A percentile compares a stretch with the other conserved stretches of the same genome.
These are phyloP conservation scores for human DNA, from an alignment of 2,113 vertebrate genomes.

Conservation along the genomic window DNA sequence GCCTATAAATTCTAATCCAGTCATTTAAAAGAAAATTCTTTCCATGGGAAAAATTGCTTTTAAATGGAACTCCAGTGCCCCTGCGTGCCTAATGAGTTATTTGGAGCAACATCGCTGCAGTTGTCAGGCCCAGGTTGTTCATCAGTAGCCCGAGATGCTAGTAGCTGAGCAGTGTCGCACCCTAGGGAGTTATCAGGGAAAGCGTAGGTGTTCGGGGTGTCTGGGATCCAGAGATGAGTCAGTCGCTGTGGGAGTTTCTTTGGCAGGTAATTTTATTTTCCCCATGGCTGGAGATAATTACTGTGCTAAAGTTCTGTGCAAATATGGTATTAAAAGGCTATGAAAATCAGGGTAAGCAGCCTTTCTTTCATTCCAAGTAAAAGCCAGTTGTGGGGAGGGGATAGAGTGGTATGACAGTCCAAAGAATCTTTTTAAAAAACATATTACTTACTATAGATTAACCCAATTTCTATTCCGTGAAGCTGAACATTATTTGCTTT, in stretches of 20 bases:
- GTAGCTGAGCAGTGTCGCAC: not conserved
- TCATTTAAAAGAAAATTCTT: constrained; percentile 21
- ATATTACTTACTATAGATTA: not conserved
- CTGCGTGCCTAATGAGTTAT: not conserved
- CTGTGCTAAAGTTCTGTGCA: not conserved
- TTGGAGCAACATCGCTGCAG: not conserved
- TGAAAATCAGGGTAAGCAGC: constrained; percentile 34
- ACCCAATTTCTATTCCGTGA: constrained; percentile 5
- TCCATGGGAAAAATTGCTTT: not conserved
- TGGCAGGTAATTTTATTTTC: constrained; percentile 60
- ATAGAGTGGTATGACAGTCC: not conserved
- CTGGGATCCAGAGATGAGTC: constrained; percentile 49
- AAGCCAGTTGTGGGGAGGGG: not conserved
- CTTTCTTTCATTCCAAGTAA: constrained; percentile 24
- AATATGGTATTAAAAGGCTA: not conserved
- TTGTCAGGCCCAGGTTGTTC: not conserved
- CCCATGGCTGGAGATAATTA: constrained; percentile 19
- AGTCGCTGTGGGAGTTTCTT: constrained; percentile 30
- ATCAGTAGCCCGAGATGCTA: not conserved
- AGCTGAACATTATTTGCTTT: constrained; percentile 48
- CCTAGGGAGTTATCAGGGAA: not conserved
- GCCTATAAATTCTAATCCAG: not conserved
- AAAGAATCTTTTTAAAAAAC: not conserved
- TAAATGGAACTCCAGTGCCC: not conserved
- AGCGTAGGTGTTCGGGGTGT: not conserved